phyloP scores from a whole-genome alignment of 2,888 invertebrate species.

The Polyommatus icarus region DNA sequence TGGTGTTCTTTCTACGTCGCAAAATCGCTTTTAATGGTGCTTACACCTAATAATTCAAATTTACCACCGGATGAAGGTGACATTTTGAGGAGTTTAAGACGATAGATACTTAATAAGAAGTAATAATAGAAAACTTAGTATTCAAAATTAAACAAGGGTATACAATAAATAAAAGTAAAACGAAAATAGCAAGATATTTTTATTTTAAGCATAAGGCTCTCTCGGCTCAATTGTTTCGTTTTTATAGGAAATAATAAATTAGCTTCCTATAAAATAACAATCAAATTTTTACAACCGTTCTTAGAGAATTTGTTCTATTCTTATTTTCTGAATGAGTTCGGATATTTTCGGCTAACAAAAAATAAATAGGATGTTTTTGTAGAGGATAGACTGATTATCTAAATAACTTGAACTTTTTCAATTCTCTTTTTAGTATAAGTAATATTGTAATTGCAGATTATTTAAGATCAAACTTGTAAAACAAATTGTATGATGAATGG shows the following conservation, averaged over 20 bases:
- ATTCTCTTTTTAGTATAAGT: not conserved
- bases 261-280: constrained; percentile 19
- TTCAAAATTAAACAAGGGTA: not conserved
- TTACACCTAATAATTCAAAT: not conserved
- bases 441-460: not conserved
- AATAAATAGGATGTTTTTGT: not conserved
- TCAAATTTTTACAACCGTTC: not conserved
- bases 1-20: too few species aligned
- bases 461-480: not conserved
- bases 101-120: too few species aligned
- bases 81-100: not conserved
- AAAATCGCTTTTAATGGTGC: too few species aligned
- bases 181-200: not conserved
- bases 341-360: not conserved
- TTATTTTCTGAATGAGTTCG: not conserved
- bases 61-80: not conserved
- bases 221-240: constrained; percentile 10
- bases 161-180: not conserved
- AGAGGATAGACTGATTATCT: not conserved
- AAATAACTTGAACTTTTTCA: not conserved
- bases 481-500: not conserved
- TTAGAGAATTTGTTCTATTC: not conserved
- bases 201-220: not conserved
- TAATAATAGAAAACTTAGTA: not conserved
- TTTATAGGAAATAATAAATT: constrained; percentile 23